Base-by-base conservation (phyloP, 2,888 invertebrate genomes). In the Leptopilina syphax region DNA sequence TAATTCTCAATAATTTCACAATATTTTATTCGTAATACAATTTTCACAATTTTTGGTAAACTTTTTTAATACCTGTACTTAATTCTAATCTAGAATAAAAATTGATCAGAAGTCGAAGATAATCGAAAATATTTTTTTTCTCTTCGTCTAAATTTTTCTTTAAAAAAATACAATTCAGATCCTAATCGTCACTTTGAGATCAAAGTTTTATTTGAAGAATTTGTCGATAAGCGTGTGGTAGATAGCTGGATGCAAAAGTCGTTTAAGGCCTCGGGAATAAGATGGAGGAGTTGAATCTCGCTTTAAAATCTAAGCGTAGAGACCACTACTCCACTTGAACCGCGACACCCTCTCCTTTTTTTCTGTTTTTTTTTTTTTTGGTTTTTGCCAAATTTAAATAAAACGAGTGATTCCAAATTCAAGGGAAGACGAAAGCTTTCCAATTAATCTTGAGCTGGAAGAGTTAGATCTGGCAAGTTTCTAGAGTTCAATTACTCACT, bases 281-380 rank as follows among this genome's bases (percentile, higher is more conserved):
- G 95, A 95, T 95, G 95, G 95, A 95, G 95, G 94, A 95, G 95
- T 95, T 94, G 95, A 95, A 95, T 95, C 95, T 95, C 95, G 95
- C 94, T 95, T 93, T 90, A 88, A 78, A 73, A 84, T 90, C 92
- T 92, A 93, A 94, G 94, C 94, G 94, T 93, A 93, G 94, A 94
- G 93, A 94, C 94, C 92, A 94, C 94, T 94, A 92, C 94, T 94
- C 94, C 94, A 94, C 94, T 94, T 94, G 93, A 90, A 91, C 91
- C 92, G 88, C 89, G 91, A 90, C 89, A 87, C 88, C 85, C 85
- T 82, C 70, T 63, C 7, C 9, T 57, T 34, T 18, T 54, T 60
- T 50, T n/a, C n/a, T n/a, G n/a, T n/a, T n/a, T 18, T 57, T 34
- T 18, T 54, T 60, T 50, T 34, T 60, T 57, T 12, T 27, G 34